Base-by-base conservation (phyloP, 2,113 vertebrate species). In the Syngnathoides biaculeatus region DNA sequence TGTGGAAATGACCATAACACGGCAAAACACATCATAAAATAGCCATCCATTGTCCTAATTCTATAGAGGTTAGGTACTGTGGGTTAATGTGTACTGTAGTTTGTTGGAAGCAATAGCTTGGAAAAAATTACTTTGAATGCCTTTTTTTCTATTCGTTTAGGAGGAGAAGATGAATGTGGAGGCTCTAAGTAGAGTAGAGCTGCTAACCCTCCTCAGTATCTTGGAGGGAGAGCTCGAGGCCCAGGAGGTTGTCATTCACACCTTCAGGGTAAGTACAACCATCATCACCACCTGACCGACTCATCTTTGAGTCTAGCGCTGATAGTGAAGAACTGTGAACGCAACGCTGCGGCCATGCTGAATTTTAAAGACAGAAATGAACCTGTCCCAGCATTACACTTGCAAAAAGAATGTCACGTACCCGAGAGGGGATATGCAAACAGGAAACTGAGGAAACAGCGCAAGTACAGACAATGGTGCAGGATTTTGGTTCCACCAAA, bases 91-190 rank as follows among this genome's bases (percentile, higher is more conserved):
- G n/a, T n/a, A n/a, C 3, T 8, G 8, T 2, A 26, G 55, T 30
- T 30, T 56, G 14, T 35, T 35, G 30, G 24, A 5, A 15, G 55
- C 13, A 27, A 45, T n/a, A n/a, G n/a, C n/a, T n/a, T n/a, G n/a
- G n/a, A n/a, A n/a, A n/a, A n/a, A n/a, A n/a, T n/a, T n/a, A n/a
- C n/a, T n/a, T n/a, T n/a, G n/a, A n/a, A n/a, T n/a, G n/a, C n/a
- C n/a, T 30, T 14, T 19, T 8, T 62, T 1, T 56, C 43, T n/a
- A n/a, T n/a, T n/a, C n/a, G n/a, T 30, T 56, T 12, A 96, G 95
- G 89, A 90, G 89, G 92, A 94, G 93, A 98, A 90, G 88, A 99
- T 99, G 96, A 95, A 98, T 92, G 92, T 99, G 89, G 97, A 99
- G 92, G 96, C 95, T 86, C 95, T 99, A 80, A 98, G 95, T 92